phyloP scores from a whole-genome alignment of 1,140 invertebrate genomes.

The Aphelenchoides fujianensis region DNA sequence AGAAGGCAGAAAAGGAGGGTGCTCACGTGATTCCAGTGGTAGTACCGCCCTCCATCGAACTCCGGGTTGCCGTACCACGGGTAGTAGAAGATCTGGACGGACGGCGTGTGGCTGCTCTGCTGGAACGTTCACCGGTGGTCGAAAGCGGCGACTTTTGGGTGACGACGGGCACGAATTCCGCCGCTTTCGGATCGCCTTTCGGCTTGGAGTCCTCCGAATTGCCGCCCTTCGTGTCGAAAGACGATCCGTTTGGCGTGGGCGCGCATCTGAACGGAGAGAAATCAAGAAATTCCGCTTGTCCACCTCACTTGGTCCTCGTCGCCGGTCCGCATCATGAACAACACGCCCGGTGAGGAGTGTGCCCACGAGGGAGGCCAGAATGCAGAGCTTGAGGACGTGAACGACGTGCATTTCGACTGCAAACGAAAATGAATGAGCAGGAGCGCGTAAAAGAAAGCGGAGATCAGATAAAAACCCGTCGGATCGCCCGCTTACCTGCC shows the following conservation, averaged over 20 bases:
- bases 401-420: slow-evolving; percentile 32
- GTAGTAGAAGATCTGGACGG: slow-evolving; percentile 66
- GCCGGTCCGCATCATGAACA: slow-evolving; percentile 48
- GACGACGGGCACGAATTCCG: too few species aligned
- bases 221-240: not conserved
- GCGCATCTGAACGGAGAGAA: not conserved
- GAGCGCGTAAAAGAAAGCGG: not conserved
- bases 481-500: too few species aligned
- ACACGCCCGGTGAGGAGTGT: slow-evolving; percentile 36
- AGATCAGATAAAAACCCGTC: slow-evolving; percentile 4
- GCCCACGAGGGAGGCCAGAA: slow-evolving; percentile 42
- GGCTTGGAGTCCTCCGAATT: not conserved
- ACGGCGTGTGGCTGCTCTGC: slow-evolving; percentile 36
- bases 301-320: slow-evolving; percentile 39
- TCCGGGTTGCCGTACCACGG: slow-evolving; percentile 65
- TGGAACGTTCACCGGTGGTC: not conserved
- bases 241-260: slow-evolving; percentile 3
- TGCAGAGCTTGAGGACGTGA: slow-evolving; percentile 39
- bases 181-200: not conserved
- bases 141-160: too few species aligned
- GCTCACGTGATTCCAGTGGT: slow-evolving; percentile 66
- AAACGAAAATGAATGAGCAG: slow-evolving; percentile 4
- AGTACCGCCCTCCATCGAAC: slow-evolving; percentile 62
- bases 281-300: too few species aligned
- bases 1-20: not conserved